These are phyloP conservation scores for Phenganax subtilis DNA, from an alignment of 92 coral and sea anemone species.

Conservation along the genomic window DNA sequence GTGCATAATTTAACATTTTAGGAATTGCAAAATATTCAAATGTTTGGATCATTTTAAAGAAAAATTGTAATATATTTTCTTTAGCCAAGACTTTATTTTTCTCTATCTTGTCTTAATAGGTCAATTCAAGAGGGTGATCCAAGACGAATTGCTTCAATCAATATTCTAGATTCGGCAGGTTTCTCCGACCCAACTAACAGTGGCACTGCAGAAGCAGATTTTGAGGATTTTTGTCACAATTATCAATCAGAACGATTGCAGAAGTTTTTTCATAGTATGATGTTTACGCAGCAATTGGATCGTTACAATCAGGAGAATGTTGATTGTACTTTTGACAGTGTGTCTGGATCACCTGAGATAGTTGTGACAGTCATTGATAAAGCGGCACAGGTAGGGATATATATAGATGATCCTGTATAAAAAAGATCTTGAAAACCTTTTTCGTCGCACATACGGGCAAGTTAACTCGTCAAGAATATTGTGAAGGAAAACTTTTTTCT, in stretches of 20 bases:
- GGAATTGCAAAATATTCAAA: no score
- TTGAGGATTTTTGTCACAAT: conserved; percentile 88
- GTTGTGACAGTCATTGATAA: conserved; percentile 86
- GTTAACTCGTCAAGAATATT: no score
- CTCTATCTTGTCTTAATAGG: conserved; percentile 34
- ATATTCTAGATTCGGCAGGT: conserved; percentile 89
- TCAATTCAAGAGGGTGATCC: conserved; percentile 77
- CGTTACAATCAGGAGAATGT: conserved; percentile 92
- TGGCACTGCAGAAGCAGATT: conserved; percentile 61
- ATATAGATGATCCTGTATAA: no score
- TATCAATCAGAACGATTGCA: conserved; percentile 90
- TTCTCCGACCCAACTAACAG: conserved; percentile 74
- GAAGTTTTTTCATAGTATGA: conserved; percentile 96
- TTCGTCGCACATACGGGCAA: no score
- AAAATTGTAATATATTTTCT: not conserved
- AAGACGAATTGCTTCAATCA: conserved; percentile 77
- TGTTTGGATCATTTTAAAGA: not conserved
- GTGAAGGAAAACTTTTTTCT: no score
- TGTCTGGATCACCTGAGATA: conserved; percentile 77
- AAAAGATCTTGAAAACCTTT: not conserved
- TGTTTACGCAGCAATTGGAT: conserved; percentile 82
- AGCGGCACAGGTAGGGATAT: conserved; percentile 80
- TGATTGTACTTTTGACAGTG: conserved; percentile 90
- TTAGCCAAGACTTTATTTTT: not conserved
- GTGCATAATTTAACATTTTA: no score